phyloP scores from a whole-genome alignment of 1,140 invertebrate species.

The Cydia strobilella region DNA sequence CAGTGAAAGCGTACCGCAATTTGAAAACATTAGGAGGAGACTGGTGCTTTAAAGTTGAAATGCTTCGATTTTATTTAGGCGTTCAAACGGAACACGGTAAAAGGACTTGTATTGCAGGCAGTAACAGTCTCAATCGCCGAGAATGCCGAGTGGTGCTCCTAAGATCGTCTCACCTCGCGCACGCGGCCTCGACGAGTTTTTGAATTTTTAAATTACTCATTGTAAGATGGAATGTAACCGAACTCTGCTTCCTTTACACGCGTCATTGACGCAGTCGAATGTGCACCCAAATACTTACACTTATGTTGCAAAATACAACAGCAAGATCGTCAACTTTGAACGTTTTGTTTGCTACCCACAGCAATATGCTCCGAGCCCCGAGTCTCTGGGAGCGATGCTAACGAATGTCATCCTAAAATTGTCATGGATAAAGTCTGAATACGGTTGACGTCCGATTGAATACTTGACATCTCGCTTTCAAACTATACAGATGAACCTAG shows the following conservation, averaged over 20 bases:
- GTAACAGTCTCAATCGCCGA: conserved; percentile 73
- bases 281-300: conserved; percentile 60
- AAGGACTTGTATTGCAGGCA: conserved; percentile 45
- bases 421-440: conserved; percentile 74
- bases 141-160: conserved; percentile 69
- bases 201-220: conserved; percentile 82
- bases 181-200: conserved; percentile 76
- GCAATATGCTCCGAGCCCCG: conserved; percentile 65
- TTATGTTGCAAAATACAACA: conserved; percentile 63
- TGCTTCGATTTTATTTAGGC: not conserved
- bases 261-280: conserved; percentile 55
- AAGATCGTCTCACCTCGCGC: conserved; percentile 68
- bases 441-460: conserved; percentile 53
- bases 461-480: conserved; percentile 60
- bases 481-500: conserved; percentile 56
- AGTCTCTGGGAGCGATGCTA: conserved; percentile 67
- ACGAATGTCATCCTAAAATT: conserved; percentile 77
- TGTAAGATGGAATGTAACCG: conserved; percentile 77
- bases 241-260: conserved; percentile 52
- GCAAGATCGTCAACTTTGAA: conserved; percentile 40
- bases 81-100: not conserved
- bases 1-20: too few relatives aligned
- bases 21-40: too few relatives aligned
- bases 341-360: conserved; percentile 43
- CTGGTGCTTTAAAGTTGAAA: not conserved